Evolutionary conservation across 2,888 invertebrate genomes (phyloP).

Genomic region (Archips xylosteana): DNA sequence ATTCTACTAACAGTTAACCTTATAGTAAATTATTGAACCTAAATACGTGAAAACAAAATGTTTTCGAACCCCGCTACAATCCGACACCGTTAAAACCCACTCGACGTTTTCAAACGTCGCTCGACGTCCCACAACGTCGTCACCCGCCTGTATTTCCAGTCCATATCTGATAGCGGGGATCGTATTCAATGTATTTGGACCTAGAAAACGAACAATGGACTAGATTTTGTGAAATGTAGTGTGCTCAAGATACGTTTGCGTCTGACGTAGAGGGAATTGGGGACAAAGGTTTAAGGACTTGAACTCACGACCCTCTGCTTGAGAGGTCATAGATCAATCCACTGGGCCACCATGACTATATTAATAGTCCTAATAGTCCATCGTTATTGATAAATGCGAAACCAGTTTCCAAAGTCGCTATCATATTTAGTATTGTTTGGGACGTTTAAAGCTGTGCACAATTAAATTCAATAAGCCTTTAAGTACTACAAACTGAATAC

Average conservation of each 20-base stretch:
- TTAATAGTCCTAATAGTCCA: too few species aligned
- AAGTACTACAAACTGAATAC: background rate
- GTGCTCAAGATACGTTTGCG: constrained; percentile 2
- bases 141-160: background rate
- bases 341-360: too few species aligned
- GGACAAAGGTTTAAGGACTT: constrained; percentile 5
- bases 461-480: background rate
- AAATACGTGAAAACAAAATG: background rate
- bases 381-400: too few species aligned
- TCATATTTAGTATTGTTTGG: background rate
- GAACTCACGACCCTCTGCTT: too few species aligned
- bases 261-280: background rate
- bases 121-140: background rate
- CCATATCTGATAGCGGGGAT: constrained; percentile 10
- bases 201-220: constrained; percentile 20
- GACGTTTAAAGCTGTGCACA: background rate
- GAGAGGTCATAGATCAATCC: too few species aligned
- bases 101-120: background rate
- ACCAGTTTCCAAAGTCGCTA: background rate
- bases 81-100: background rate
- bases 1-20: too few species aligned
- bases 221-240: constrained; percentile 21
- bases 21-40: too few species aligned
- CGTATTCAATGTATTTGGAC: constrained; percentile 6
- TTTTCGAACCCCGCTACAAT: background rate